Evolutionary conservation across 37 sponge, comb jelly and placozoan genomes (phyloP).

Genomic region (Aplysina aerophoba): DNA sequence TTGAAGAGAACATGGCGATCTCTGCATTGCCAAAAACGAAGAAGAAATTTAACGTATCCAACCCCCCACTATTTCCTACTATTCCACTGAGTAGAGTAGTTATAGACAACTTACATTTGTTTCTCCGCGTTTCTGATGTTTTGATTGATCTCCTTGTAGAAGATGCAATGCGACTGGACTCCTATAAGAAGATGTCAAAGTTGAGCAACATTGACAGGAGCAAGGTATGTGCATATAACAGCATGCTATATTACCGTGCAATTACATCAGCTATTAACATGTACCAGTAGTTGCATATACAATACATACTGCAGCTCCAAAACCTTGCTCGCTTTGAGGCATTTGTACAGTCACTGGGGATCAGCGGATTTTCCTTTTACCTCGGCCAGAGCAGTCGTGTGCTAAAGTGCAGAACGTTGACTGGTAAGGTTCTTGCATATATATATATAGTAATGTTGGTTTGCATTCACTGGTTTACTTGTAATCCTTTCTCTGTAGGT

Average conservation of each 20-base stretch:
- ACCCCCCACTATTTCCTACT: constrained; percentile 1
- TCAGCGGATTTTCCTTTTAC: constrained; percentile 1
- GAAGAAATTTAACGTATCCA: constrained; percentile 15
- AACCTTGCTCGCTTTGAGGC: too few species aligned
- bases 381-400: background rate
- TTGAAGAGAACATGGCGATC: background rate
- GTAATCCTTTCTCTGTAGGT: background rate
- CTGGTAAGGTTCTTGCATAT: background rate
- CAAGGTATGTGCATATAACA: too few species aligned
- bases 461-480: background rate
- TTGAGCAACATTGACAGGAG: too few species aligned
- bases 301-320: too few species aligned
- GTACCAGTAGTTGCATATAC: too few species aligned
- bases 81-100: constrained; percentile 27
- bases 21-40: background rate
- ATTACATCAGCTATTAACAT: too few species aligned
- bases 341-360: background rate
- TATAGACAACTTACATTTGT: constrained; percentile 35
- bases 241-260: too few species aligned
- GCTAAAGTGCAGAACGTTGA: constrained; percentile 15
- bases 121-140: constrained; percentile 29
- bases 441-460: too few species aligned
- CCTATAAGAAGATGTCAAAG: too few species aligned
- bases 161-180: background rate
- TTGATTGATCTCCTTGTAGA: constrained; percentile 16